Conservation (phyloP, 2,113 vertebrate species). For the Sapajus apella region DNA sequence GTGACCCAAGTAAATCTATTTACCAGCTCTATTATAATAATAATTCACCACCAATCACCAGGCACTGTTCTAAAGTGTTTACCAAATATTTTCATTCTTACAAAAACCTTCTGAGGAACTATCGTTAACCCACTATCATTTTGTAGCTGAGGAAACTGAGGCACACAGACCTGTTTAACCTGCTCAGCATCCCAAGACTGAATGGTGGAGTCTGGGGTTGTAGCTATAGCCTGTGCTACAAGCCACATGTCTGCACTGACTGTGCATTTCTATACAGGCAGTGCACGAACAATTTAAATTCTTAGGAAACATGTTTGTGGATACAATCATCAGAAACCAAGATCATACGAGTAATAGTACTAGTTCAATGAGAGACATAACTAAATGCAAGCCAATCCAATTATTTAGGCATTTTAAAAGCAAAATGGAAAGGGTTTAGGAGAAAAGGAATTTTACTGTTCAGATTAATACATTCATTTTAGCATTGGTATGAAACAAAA, state of each 20-base stretch:
- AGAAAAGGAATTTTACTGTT: neutral
- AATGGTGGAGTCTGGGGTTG: neutral
- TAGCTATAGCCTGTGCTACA: rapidly evolving
- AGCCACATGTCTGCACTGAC: neutral
- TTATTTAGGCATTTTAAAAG: neutral
- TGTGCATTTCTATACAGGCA: neutral
- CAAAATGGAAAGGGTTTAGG: neutral
- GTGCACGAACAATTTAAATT: neutral
- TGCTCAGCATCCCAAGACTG: neutral
- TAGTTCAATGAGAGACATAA: neutral
- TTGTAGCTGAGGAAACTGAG: neutral
- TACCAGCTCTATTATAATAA: neutral
- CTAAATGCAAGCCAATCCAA: neutral
- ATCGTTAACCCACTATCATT: neutral
- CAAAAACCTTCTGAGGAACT: neutral
- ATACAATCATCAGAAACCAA: neutral
- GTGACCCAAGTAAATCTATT: neutral
- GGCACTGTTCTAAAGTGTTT: neutral
- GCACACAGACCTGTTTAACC: no score
- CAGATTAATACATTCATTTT: neutral
- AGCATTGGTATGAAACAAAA: neutral
- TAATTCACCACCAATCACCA: neutral
- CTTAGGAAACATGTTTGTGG: neutral
- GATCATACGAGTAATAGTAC: neutral
- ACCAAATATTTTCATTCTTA: neutral